Base-by-base conservation (phyloP, 2,888 invertebrate genomes). In the Carterocephalus palaemon region DNA sequence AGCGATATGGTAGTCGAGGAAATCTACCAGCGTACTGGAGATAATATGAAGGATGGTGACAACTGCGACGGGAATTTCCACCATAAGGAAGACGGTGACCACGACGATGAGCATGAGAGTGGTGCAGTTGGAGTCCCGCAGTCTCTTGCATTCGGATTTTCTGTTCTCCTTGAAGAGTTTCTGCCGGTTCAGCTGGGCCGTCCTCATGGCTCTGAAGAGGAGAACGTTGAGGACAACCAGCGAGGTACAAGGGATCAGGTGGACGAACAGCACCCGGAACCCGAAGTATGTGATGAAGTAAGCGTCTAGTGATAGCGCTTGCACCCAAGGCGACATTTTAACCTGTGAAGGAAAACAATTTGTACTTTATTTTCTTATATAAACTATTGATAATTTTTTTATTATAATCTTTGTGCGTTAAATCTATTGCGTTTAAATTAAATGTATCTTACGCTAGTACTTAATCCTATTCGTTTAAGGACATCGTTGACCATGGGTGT, bases 181-280 rank as follows among this genome's bases (percentile, higher is more conserved):
- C 65, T 92, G 91, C 20, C 95, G 86, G 51, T 94, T 91, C 43
- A 90, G 86, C 67, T 96, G 95, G 0, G 97, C 97, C 53, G 92
- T 90, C 41, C 93, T 89, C 90, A 98, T 91, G 0, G 97, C 96
- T 38, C 91, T 86, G 70, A 97, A 96, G 2, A 98, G 89, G 4
- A 97, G 86, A 0, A 95, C 91, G 71, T 98, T 98, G 37, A 98
- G 89, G 9, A 95, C 92, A 0, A 97, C 95, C 26, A 98, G 88
- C 1, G 94, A 91, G 5, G 94, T 91, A 84, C 97, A 97, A 0
- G 98, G 98, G 46, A 96, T 88, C 52, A 96, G 85, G 70, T 98
- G 96, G n/a, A 98, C 96, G 76, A 95, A 96, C 4, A 97, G 79
- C 6, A 97, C 95, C 7, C 98, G 89, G 74, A 96, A 97, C 65